These are phyloP conservation scores for Anaspis maculata DNA, from an alignment of 2,888 invertebrate species.

Conservation along the genomic window DNA sequence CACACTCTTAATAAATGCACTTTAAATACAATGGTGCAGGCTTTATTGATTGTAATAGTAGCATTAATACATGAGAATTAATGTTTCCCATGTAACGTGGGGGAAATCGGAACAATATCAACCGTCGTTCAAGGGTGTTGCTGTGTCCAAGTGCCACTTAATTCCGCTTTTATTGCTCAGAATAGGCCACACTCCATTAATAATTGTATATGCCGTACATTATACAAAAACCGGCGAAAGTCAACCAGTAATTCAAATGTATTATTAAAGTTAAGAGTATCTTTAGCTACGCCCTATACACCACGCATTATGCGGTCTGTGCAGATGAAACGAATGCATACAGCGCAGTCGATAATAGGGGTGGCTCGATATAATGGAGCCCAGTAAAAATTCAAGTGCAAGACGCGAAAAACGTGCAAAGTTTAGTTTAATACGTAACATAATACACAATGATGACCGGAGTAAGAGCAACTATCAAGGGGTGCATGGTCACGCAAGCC, in stretches of 20 bases:
- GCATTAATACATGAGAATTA: conserved; percentile 10
- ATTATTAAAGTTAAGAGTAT: too few species aligned
- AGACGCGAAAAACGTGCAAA: too few species aligned
- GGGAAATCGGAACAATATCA: conserved; percentile 12
- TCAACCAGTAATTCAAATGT: conserved; percentile 30
- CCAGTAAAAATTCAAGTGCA: too few species aligned
- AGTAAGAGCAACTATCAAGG: conserved; percentile 21
- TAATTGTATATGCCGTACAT: conserved; percentile 23
- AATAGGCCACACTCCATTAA: conserved; percentile 30
- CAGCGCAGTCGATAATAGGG: too few species aligned
- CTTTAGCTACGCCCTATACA: too few species aligned
- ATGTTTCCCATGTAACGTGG: conserved; percentile 14
- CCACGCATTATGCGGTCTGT: too few species aligned
- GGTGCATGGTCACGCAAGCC: conserved; percentile 32
- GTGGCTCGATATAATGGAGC: too few species aligned
- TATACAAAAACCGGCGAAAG: conserved; percentile 26
- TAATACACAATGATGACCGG: neutral
- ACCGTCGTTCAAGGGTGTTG: conserved; percentile 19
- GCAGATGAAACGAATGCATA: too few species aligned
- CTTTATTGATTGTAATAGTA: conserved; percentile 8
- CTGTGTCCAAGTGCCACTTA: conserved; percentile 29
- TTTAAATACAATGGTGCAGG: too few species aligned
- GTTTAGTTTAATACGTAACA: too few species aligned
- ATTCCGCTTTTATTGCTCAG: conserved; percentile 30
- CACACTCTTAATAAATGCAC: too few species aligned